Conservation (phyloP, 2,113 vertebrate genomes). For the Xyrauchen texanus region DNA sequence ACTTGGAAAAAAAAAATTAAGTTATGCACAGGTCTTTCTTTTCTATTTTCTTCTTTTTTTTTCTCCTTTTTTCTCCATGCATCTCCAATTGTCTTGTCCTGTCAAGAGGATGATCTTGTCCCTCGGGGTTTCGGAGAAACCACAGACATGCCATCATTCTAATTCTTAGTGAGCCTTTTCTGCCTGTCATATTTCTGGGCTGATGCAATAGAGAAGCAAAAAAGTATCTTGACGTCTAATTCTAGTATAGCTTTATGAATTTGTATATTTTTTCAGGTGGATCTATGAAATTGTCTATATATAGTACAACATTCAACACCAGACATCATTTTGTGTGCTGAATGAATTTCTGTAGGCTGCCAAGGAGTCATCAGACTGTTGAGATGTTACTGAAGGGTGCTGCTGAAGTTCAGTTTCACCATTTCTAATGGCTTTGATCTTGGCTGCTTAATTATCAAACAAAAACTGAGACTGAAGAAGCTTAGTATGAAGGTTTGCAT, state of each 20-base stretch:
- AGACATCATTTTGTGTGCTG: not conserved
- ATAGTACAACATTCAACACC: not conserved
- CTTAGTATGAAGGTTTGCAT: not conserved
- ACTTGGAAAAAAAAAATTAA: not conserved
- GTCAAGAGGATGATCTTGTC: not conserved
- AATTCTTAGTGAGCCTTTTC: not conserved
- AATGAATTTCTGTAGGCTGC: slow-evolving; percentile 13
- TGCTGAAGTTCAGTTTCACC: slow-evolving; percentile 29
- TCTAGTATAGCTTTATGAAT: not conserved
- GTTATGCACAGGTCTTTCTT: not conserved
- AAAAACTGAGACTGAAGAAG: not conserved
- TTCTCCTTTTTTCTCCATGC: not conserved
- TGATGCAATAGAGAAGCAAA: slow-evolving; percentile 22
- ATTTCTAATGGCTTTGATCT: not conserved
- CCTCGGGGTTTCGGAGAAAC: not conserved
- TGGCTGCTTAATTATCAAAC: slow-evolving; percentile 18
- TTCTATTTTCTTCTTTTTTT: no score
- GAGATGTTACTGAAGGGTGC: not conserved
- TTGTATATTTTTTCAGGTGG: not conserved
- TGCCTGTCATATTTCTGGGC: not conserved
- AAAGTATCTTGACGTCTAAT: slow-evolving; percentile 11
- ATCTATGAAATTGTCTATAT: not conserved
- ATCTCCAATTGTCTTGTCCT: not conserved
- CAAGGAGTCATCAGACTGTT: not conserved
- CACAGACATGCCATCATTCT: not conserved